Evolutionary conservation across 2,797 vertebrate genomes (phyloP).

Genomic region (Tinamus major): DNA sequence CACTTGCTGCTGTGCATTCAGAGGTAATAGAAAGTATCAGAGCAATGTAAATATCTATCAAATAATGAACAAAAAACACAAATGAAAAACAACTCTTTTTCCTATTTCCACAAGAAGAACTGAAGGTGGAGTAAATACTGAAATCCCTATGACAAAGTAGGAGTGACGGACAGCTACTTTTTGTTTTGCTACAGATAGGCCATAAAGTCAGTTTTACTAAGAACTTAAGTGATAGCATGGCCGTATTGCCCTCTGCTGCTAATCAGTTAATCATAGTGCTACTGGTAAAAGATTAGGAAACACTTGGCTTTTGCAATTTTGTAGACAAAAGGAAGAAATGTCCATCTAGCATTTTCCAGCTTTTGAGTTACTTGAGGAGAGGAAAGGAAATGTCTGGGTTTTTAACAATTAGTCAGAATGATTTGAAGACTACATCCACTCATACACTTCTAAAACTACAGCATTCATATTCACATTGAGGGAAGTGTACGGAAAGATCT

Average conservation of each 20-base stretch:
- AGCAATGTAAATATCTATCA: not conserved
- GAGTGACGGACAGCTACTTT: not conserved
- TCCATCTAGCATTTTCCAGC: not conserved
- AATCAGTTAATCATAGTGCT: not conserved
- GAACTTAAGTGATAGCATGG: not conserved
- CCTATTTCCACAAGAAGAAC: not conserved
- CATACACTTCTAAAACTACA: not conserved
- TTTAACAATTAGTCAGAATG: not conserved
- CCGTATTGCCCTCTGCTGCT: not conserved
- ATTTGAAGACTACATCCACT: not conserved
- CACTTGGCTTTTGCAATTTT: not conserved
- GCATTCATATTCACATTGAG: not conserved
- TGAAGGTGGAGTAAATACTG: not conserved
- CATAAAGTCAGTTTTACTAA: not conserved
- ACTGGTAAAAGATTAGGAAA: not conserved
- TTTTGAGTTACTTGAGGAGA: not conserved
- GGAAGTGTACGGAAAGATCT: not conserved
- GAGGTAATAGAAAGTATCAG: not conserved
- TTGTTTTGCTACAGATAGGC: not conserved
- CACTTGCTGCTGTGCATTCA: not conserved
- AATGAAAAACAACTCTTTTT: not conserved
- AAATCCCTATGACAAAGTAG: not conserved
- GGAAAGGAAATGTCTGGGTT: not conserved
- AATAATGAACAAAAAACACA: not conserved
- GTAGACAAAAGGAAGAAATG: not conserved